Evolutionary conservation across 2,888 invertebrate species (phyloP).

Genomic region (Unio delphinus): DNA sequence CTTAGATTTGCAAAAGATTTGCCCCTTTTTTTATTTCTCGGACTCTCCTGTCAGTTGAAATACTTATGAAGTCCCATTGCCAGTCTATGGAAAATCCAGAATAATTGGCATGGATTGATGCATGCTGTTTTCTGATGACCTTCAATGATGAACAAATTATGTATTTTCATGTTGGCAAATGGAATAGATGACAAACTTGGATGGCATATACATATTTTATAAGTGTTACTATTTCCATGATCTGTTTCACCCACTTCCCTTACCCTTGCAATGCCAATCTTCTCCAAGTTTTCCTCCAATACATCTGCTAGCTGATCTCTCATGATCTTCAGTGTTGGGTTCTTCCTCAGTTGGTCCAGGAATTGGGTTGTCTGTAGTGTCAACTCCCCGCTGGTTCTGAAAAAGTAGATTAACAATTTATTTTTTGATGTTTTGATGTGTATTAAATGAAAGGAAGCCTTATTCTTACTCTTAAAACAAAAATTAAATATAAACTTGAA

Average conservation of each 20-base stretch:
- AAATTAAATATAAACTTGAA: background rate
- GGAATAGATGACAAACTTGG: too few species aligned
- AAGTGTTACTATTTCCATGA: too few species aligned
- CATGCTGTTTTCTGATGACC: too few species aligned
- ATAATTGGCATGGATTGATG: too few species aligned
- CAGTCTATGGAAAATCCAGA: too few species aligned
- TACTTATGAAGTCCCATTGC: too few species aligned
- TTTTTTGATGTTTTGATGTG: background rate
- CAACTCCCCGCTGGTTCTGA: slow-evolving; percentile 44
- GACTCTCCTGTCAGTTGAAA: too few species aligned
- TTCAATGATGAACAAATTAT: too few species aligned
- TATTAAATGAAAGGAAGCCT: background rate
- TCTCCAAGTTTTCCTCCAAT: slow-evolving; percentile 61
- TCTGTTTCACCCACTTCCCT: slow-evolving; percentile 4
- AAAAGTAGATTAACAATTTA: background rate
- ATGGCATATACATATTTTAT: too few species aligned
- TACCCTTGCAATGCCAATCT: slow-evolving; percentile 64
- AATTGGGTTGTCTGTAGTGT: slow-evolving; percentile 57
- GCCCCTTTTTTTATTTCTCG: too few species aligned
- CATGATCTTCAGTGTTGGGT: slow-evolving; percentile 61
- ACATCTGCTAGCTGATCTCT: slow-evolving; percentile 59
- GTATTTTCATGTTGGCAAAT: too few species aligned
- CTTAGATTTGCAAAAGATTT: too few species aligned
- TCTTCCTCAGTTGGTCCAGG: slow-evolving; percentile 57
- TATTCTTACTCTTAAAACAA: background rate